Percentiles rank a stretch among this genome's conserved stretches.
These are phyloP conservation scores for Popillia japonica DNA, from an alignment of 1,140 invertebrate species.

Conservation along the genomic window DNA sequence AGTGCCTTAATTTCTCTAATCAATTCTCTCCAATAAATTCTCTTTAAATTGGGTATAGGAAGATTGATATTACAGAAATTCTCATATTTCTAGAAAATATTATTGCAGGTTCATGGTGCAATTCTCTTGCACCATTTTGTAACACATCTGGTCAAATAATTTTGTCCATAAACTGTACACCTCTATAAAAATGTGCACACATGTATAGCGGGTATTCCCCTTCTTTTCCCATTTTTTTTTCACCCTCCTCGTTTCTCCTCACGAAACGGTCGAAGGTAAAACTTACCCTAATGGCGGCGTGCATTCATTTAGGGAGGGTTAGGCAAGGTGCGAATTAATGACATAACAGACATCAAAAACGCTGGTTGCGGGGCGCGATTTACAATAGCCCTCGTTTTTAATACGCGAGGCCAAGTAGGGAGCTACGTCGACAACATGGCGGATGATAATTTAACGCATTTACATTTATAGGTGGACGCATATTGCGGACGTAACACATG, in stretches of 20 bases:
- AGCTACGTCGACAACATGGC: slow-evolving; percentile 1
- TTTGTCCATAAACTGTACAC: slow-evolving; percentile 3
- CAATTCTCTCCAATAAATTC: too few relatives aligned
- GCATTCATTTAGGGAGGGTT: background rate
- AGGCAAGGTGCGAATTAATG: slow-evolving; percentile 37
- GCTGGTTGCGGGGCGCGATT: slow-evolving; percentile 34
- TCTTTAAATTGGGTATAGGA: too few relatives aligned
- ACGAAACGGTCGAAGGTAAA: slow-evolving; percentile 10
- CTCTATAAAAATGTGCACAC: background rate
- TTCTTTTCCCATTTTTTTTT: background rate
- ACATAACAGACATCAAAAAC: slow-evolving; percentile 29
- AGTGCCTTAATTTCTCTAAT: too few relatives aligned
- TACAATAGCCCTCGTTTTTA: slow-evolving; percentile 37
- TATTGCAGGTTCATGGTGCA: too few relatives aligned
- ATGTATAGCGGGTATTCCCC: background rate
- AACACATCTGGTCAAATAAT: background rate
- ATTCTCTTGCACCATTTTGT: too few relatives aligned
- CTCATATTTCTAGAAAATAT: too few relatives aligned
- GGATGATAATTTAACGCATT: slow-evolving; percentile 13
- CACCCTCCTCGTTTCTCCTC: background rate
- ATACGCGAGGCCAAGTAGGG: background rate
- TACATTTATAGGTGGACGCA: background rate
- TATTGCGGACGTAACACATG: background rate
- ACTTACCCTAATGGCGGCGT: slow-evolving; percentile 35
- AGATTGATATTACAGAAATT: too few relatives aligned